Percentiles rank a stretch among this genome's conserved stretches.
Conservation (phyloP, 2,113 vertebrate genomes). For the Mirza zaza region DNA sequence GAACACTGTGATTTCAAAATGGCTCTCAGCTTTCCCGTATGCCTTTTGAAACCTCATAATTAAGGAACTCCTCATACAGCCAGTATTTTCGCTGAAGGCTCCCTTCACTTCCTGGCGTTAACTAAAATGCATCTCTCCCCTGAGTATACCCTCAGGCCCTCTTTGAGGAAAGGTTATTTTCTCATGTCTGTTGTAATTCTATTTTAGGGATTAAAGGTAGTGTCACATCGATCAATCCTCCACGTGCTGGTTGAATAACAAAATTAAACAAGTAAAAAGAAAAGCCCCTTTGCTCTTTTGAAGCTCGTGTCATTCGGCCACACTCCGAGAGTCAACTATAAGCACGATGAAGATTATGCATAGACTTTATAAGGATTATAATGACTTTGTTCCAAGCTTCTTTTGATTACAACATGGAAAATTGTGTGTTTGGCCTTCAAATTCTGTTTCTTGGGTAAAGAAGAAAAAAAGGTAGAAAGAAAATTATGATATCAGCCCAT, state of each 20-base stretch:
- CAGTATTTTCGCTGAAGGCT: neutral
- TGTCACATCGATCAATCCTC: conserved; percentile 3
- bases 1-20: neutral
- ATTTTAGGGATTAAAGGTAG: conserved; percentile 49
- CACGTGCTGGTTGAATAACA: neutral
- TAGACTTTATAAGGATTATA: neutral
- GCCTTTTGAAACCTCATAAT: neutral
- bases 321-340: neutral
- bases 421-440: neutral
- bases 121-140: conserved; percentile 15
- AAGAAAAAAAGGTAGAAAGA: neutral
- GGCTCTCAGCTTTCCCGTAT: neutral
- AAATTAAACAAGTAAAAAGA: conserved; percentile 35
- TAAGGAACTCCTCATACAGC: neutral
- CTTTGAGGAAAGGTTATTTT: conserved; percentile 53
- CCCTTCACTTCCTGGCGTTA: neutral
- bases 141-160: neutral
- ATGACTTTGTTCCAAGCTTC: neutral
- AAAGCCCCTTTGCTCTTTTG: neutral
- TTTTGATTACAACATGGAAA: neutral
- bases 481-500: neutral
- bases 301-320: neutral
- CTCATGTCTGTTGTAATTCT: conserved; percentile 49
- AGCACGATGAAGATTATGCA: neutral
- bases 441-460: neutral